Percentiles rank a stretch among this genome's conserved stretches.
Conservation (phyloP, 2,797 vertebrate genomes). For the Oreochromis mossambicus region DNA sequence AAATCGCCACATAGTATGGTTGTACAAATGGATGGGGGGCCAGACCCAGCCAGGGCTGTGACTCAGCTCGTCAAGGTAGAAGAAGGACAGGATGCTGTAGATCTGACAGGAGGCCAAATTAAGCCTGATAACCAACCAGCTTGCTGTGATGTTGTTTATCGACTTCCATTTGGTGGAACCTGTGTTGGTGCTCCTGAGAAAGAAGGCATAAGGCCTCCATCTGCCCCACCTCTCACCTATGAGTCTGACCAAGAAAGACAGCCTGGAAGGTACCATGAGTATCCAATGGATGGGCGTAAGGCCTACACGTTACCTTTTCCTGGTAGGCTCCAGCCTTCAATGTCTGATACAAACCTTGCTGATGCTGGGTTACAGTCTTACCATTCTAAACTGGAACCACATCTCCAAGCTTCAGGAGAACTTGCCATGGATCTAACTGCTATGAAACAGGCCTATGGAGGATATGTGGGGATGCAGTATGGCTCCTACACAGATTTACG, state of each 20-base stretch:
- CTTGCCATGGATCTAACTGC: conserved; percentile 84
- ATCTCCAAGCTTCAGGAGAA: conserved; percentile 80
- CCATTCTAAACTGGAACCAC: conserved; percentile 82
- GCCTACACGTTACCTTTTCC: conserved; percentile 82
- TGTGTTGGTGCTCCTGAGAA: conserved; percentile 86
- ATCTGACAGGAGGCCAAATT: conserved; percentile 85
- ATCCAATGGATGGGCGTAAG: conserved; percentile 81
- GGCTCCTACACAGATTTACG: conserved; percentile 95
- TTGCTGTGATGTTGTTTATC: conserved; percentile 97
- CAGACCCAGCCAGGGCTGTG: conserved; percentile 73
- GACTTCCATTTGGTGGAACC: conserved; percentile 90
- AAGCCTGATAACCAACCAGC: conserved; percentile 89
- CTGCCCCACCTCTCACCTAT: conserved; percentile 74
- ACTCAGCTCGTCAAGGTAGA: conserved; percentile 90
- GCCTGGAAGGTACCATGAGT: conserved; percentile 78
- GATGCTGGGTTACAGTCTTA: conserved; percentile 87
- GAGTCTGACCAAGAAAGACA: conserved; percentile 80
- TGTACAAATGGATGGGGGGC: conserved; percentile 86
- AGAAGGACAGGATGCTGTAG: conserved; percentile 81
- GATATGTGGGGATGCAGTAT: conserved; percentile 89
- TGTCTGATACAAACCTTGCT: conserved; percentile 96
- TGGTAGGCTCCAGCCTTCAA: conserved; percentile 90
- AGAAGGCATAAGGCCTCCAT: conserved; percentile 72
- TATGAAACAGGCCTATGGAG: conserved; percentile 89
- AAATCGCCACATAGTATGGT: conserved; percentile 87